Percentiles rank a stretch among this genome's conserved stretches.
Evolutionary conservation across 2,888 invertebrate species (phyloP).

Genomic region (Sinodicranocentrus sp.): DNA sequence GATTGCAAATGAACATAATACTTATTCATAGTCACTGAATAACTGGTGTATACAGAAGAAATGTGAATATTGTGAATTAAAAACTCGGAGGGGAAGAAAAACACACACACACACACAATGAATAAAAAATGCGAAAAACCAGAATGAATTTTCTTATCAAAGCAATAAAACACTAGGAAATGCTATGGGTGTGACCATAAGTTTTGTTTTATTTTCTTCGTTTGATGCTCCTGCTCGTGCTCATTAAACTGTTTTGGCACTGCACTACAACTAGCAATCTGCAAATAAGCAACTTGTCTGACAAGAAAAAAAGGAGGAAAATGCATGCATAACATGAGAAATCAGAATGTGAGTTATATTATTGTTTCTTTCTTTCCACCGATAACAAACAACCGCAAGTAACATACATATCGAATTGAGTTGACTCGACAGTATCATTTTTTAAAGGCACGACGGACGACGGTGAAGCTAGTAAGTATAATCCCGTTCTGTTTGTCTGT

Average conservation of each 20-base stretch:
- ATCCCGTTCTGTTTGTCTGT: too few species aligned
- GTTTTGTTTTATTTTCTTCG: conserved; percentile 42
- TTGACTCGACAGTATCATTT: background rate
- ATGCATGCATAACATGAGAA: conserved; percentile 23
- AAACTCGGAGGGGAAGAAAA: background rate
- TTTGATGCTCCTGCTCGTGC: conserved; percentile 43
- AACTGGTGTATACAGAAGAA: too few species aligned
- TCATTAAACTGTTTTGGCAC: conserved; percentile 63
- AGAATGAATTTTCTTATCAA: conserved; percentile 57
- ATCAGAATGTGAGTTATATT: conserved; percentile 20
- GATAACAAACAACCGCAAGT: conserved; percentile 30
- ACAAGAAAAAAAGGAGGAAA: conserved; percentile 25
- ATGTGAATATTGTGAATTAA: too few species aligned
- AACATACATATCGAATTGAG: conserved; percentile 3
- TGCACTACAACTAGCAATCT: background rate
- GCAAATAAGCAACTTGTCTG: conserved; percentile 21
- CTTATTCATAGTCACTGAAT: too few species aligned
- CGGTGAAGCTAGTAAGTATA: too few species aligned
- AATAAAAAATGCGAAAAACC: conserved; percentile 20
- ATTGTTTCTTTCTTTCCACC: conserved; percentile 16
- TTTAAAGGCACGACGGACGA: background rate
- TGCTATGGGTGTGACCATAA: conserved; percentile 64
- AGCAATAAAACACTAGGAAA: conserved; percentile 64
- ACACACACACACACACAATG: background rate
- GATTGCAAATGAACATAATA: too few species aligned